Evolutionary conservation across 2,888 invertebrate genomes (phyloP).

Genomic region (Apocheima hispidaria): DNA sequence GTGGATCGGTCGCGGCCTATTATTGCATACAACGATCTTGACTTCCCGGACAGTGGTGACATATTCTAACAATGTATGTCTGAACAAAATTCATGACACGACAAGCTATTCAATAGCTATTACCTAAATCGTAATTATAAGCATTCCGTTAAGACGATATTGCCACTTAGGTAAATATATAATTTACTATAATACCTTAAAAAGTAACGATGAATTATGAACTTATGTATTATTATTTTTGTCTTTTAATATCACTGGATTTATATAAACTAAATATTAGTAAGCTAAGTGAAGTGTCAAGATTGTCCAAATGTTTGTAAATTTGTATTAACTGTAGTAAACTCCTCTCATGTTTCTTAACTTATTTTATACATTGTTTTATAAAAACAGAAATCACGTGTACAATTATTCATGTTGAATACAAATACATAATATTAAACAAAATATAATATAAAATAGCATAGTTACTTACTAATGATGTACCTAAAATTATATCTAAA

Average conservation of each 20-base stretch:
- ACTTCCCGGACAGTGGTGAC: conserved; percentile 93
- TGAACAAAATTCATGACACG: conserved; percentile 47
- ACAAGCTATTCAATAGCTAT: conserved; percentile 37
- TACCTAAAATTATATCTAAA: background rate
- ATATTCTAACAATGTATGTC: conserved; percentile 86
- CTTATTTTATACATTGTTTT: background rate
- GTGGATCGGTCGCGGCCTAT: conserved; percentile 91
- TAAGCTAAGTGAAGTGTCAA: too few relatives aligned
- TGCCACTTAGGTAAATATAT: conserved; percentile 40
- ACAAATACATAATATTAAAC: conserved; percentile 1
- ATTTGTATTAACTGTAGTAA: conserved; percentile 3
- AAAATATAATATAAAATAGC: background rate
- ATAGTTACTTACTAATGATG: background rate
- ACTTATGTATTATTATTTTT: background rate
- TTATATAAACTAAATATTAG: too few relatives aligned
- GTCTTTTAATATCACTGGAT: background rate
- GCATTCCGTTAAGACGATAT: conserved; percentile 55
- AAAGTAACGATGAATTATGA: too few relatives aligned
- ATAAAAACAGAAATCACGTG: background rate
- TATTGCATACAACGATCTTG: conserved; percentile 96
- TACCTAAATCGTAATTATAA: conserved; percentile 42
- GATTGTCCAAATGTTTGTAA: background rate
- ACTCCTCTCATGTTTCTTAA: background rate
- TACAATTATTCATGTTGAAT: background rate
- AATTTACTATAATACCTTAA: too few relatives aligned